phyloP scores from a whole-genome alignment of 2,113 vertebrate species.

The Bungarus multicinctus region DNA sequence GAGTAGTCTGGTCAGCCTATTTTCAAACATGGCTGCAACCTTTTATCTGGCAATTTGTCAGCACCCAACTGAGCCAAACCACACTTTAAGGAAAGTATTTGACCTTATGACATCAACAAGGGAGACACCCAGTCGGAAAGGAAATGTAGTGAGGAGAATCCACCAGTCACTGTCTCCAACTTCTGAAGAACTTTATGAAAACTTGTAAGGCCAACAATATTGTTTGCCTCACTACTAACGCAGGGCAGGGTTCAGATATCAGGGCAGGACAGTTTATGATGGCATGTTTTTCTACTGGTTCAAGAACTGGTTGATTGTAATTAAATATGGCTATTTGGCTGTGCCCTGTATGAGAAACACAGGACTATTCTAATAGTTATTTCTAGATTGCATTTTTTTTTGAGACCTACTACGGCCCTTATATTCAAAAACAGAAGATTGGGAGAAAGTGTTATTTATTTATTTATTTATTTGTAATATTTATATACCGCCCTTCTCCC shows the following conservation, averaged over 20 bases:
- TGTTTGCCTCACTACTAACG: background rate
- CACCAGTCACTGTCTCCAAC: background rate
- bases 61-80: background rate
- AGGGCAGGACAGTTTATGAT: background rate
- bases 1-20: background rate
- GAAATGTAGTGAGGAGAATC: background rate
- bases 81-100: background rate
- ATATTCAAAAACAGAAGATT: background rate
- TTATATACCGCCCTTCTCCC: too few species aligned
- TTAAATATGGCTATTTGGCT: background rate
- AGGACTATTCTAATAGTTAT: background rate
- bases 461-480: too few species aligned
- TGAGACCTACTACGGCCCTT: background rate
- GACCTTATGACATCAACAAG: background rate
- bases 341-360: background rate
- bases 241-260: background rate
- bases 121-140: background rate
- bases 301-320: background rate
- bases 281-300: background rate
- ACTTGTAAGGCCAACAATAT: background rate
- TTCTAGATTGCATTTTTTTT: background rate
- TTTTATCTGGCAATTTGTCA: background rate
- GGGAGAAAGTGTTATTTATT: background rate
- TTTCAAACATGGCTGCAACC: background rate
- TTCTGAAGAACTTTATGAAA: background rate